These are phyloP conservation scores for Pterocles burchelli DNA, from an alignment of 2,113 vertebrate species.

Conservation along the genomic window DNA sequence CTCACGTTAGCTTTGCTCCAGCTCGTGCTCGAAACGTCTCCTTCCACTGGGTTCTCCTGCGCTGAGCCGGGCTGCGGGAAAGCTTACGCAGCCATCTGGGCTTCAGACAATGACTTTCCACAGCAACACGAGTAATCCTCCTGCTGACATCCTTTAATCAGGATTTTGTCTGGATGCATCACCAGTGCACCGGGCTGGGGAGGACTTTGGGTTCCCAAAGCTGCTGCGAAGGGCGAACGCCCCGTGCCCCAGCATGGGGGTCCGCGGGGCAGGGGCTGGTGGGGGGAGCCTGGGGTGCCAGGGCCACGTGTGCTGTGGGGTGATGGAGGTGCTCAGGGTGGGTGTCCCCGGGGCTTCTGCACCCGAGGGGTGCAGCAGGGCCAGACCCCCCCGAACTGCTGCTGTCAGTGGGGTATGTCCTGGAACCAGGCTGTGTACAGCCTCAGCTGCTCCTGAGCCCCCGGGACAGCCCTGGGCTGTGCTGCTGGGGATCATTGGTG, in stretches of 20 bases:
- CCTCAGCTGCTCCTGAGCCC: neutral
- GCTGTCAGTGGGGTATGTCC: neutral
- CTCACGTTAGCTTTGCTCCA: neutral
- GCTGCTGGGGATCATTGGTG: neutral
- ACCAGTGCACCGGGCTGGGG: neutral
- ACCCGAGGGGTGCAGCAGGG: neutral
- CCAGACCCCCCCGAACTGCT: neutral
- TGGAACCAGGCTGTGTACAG: neutral
- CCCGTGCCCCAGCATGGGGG: rapidly evolving
- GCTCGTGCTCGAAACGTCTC: neutral
- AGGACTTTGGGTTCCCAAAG: neutral
- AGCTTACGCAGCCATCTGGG: slow-evolving; percentile 10
- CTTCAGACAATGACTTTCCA: slow-evolving; percentile 20
- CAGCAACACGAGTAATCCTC: slow-evolving; percentile 37
- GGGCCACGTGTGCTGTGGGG: rapidly evolving
- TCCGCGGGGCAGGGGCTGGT: rapidly evolving
- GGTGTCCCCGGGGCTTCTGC: neutral
- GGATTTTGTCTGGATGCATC: neutral
- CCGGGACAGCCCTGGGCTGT: neutral
- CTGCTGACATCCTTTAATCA: neutral
- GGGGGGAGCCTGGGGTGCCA: rapidly evolving
- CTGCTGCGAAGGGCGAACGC: neutral
- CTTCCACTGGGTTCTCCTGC: neutral
- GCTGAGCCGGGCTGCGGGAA: neutral
- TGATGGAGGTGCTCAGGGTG: rapidly evolving